A percentile compares a stretch with the other conserved stretches of the same genome.
Evolutionary conservation across 2,797 vertebrate species (phyloP).

Genomic region (Coranthus polyacanthus): DNA sequence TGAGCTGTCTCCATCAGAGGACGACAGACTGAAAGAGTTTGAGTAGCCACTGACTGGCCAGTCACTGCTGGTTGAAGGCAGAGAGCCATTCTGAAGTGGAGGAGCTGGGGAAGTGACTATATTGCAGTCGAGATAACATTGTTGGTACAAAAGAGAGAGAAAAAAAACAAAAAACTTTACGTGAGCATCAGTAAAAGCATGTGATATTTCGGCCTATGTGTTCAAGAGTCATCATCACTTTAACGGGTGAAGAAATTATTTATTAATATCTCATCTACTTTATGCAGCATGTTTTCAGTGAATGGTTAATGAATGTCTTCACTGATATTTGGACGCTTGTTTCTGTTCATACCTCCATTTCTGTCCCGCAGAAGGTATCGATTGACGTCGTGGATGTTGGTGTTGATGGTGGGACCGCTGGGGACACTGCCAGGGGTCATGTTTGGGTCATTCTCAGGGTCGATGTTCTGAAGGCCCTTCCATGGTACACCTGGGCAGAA

Average conservation of each 20-base stretch:
- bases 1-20: slow-evolving; percentile 85
- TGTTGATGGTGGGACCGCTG: slow-evolving; percentile 97
- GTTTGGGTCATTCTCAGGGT: slow-evolving; percentile 98
- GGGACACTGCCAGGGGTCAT: slow-evolving; percentile 98
- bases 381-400: slow-evolving; percentile 98
- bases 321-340: neutral
- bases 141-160: slow-evolving; percentile 32
- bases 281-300: neutral
- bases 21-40: slow-evolving; percentile 88
- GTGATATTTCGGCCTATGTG: neutral
- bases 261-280: no score
- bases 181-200: slow-evolving; percentile 6
- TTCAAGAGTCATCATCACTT: neutral
- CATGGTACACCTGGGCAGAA: slow-evolving; percentile 98
- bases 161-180: slow-evolving; percentile 32
- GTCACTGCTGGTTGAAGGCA: slow-evolving; percentile 86
- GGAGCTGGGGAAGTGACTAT: slow-evolving; percentile 80
- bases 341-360: slow-evolving; percentile 89
- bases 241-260: no score
- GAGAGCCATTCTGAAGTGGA: slow-evolving; percentile 86
- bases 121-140: slow-evolving; percentile 6
- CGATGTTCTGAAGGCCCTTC: slow-evolving; percentile 99
- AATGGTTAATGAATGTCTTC: neutral
- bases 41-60: slow-evolving; percentile 88
- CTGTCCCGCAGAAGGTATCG: slow-evolving; percentile 95